Percentiles rank a stretch among this genome's conserved stretches.
These are phyloP conservation scores for Drosophila insularis DNA, from an alignment of 1,140 invertebrate species.

Conservation along the genomic window DNA sequence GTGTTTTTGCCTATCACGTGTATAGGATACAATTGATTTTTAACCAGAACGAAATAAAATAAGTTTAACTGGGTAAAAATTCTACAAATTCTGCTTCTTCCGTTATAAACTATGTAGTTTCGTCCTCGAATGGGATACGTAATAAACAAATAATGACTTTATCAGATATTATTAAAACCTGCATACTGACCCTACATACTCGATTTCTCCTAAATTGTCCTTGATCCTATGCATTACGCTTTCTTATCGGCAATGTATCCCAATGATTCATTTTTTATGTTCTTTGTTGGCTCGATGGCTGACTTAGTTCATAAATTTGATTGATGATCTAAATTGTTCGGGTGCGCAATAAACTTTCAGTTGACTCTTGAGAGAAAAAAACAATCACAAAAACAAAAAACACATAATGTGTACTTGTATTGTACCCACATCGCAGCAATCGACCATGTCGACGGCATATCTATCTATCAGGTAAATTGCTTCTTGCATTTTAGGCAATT, in stretches of 20 bases:
- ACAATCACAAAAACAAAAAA: background rate
- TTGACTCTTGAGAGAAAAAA: slow-evolving; percentile 28
- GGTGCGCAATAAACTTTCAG: slow-evolving; percentile 44
- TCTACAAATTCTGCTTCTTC: too few relatives aligned
- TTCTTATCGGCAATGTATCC: background rate
- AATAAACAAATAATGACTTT: too few relatives aligned
- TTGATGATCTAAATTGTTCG: slow-evolving; percentile 35
- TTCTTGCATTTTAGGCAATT: slow-evolving; percentile 4
- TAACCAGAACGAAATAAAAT: too few relatives aligned
- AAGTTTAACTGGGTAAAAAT: too few relatives aligned
- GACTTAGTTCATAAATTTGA: slow-evolving; percentile 10
- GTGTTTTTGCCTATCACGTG: background rate
- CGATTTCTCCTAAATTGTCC: background rate
- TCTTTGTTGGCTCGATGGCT: background rate
- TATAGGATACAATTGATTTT: background rate
- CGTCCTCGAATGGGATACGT: too few relatives aligned
- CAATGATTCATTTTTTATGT: background rate
- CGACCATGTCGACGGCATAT: background rate
- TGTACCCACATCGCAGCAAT: slow-evolving; percentile 1
- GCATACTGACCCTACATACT: too few relatives aligned
- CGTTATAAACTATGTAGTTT: too few relatives aligned
- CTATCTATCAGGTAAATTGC: background rate
- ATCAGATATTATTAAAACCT: too few relatives aligned
- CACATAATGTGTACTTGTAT: background rate
- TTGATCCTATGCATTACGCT: background rate